phyloP scores from a whole-genome alignment of 2,888 invertebrate species.

The Chamaedrilus cognettii region DNA sequence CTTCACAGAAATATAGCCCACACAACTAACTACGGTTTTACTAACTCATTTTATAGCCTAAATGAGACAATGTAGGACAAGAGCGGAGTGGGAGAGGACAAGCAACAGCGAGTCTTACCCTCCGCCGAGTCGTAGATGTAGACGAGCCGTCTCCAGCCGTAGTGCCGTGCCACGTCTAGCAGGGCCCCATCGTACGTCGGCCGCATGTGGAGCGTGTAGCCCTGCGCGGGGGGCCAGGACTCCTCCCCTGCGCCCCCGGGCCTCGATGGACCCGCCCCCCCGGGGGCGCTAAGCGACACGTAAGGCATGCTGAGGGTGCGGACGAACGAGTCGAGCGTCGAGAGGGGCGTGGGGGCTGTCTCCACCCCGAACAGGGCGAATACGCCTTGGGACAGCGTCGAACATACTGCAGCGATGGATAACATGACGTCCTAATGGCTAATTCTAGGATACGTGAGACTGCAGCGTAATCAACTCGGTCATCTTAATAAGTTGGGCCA shows the following conservation, averaged over 20 bases:
- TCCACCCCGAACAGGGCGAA: background rate
- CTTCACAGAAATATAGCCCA: too few species aligned
- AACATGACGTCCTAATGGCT: background rate
- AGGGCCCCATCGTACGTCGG: background rate
- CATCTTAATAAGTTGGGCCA: too few species aligned
- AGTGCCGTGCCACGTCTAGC: background rate
- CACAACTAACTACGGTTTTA: too few species aligned
- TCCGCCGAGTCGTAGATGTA: background rate
- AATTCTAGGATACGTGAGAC: too few species aligned
- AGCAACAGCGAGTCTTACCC: too few species aligned
- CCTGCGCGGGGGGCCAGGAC: background rate
- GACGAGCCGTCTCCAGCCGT: background rate
- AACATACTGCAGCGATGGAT: background rate
- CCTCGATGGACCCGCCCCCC: too few species aligned
- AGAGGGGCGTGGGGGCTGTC: background rate
- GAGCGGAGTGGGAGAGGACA: too few species aligned
- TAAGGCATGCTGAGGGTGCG: background rate
- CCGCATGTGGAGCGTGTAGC: background rate
- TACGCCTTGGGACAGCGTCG: background rate
- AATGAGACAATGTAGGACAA: too few species aligned
- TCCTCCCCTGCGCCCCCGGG: background rate
- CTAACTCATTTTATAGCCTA: too few species aligned
- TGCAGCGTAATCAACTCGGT: too few species aligned
- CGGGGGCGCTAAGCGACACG: background rate
- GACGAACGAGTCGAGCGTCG: background rate